These are phyloP conservation scores for Morone saxatilis DNA, from an alignment of 2,113 vertebrate genomes.

Conservation along the genomic window DNA sequence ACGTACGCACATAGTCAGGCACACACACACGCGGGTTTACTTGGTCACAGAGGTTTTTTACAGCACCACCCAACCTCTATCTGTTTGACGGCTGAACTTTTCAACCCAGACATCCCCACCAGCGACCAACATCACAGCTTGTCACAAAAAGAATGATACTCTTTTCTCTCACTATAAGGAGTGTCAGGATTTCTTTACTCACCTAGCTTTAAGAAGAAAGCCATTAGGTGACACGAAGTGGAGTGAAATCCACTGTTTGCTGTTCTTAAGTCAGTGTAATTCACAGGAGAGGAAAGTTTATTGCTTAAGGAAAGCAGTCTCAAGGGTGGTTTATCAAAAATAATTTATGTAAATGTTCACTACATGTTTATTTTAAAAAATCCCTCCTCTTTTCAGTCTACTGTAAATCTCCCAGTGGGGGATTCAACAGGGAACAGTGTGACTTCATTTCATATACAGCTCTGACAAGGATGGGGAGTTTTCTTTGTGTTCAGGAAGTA, in stretches of 20 bases:
- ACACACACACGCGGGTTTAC: too few relatives aligned
- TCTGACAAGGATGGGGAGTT: not conserved
- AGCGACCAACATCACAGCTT: constrained; percentile 20
- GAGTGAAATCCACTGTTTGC: constrained; percentile 5
- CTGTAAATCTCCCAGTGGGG: constrained; percentile 37
- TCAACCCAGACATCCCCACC: constrained; percentile 44
- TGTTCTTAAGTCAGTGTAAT: constrained; percentile 22
- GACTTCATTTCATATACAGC: constrained; percentile 27
- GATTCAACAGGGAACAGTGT: constrained; percentile 4
- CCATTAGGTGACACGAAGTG: constrained; percentile 19
- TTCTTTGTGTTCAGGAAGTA: not conserved
- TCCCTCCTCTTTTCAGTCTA: not conserved
- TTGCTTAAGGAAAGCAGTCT: not conserved
- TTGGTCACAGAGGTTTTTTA: constrained; percentile 10
- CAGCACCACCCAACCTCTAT: constrained; percentile 30
- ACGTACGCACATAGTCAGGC: not conserved
- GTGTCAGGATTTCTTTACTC: constrained; percentile 28
- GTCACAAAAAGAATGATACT: constrained; percentile 15
- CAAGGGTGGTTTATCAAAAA: not conserved
- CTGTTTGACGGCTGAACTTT: constrained; percentile 63
- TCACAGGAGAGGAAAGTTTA: constrained; percentile 8
- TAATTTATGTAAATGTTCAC: constrained; percentile 4
- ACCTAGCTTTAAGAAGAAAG: not conserved
- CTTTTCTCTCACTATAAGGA: constrained; percentile 11
- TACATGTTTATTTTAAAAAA: constrained; percentile 43